phyloP scores from a whole-genome alignment of 2,888 invertebrate species.

The Antheraea assamensis region DNA sequence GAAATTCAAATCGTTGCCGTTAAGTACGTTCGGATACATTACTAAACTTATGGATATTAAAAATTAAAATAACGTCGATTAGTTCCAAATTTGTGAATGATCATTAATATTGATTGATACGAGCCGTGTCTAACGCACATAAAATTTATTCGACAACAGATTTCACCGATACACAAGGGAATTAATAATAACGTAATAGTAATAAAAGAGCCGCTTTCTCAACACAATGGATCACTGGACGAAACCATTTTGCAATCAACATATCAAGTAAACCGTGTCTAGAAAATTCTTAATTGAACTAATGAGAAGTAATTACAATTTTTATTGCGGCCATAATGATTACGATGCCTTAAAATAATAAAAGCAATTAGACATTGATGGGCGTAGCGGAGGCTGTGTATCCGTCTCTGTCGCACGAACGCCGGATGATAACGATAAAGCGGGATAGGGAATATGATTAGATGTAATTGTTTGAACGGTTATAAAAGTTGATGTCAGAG shows the following conservation, averaged over 20 bases:
- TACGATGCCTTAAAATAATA: constrained; percentile 83
- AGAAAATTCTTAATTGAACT: constrained; percentile 82
- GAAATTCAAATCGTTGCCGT: constrained; percentile 49
- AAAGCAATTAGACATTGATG: constrained; percentile 82
- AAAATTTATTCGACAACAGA: constrained; percentile 65
- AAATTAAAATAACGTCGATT: constrained; percentile 69
- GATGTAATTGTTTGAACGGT: constrained; percentile 81
- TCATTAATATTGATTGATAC: constrained; percentile 77
- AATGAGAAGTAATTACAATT: constrained; percentile 83
- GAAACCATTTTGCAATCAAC: constrained; percentile 72
- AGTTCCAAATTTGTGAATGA: constrained; percentile 74
- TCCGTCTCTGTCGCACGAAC: constrained; percentile 58
- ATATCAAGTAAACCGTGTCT: constrained; percentile 78
- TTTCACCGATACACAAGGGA: constrained; percentile 66
- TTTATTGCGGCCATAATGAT: constrained; percentile 81
- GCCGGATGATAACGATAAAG: constrained; percentile 41
- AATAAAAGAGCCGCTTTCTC: constrained; percentile 66
- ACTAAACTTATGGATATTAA: constrained; percentile 68
- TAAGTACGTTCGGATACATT: constrained; percentile 53
- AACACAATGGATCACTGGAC: constrained; percentile 64
- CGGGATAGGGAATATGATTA: constrained; percentile 64
- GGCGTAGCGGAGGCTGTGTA: constrained; percentile 65
- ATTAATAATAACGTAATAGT: constrained; percentile 60
- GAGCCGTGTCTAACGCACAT: constrained; percentile 73
- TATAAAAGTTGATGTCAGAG: constrained; percentile 80